Base-by-base conservation (phyloP, 2,113 vertebrate genomes). In the Tenebrosternarchus preto region DNA sequence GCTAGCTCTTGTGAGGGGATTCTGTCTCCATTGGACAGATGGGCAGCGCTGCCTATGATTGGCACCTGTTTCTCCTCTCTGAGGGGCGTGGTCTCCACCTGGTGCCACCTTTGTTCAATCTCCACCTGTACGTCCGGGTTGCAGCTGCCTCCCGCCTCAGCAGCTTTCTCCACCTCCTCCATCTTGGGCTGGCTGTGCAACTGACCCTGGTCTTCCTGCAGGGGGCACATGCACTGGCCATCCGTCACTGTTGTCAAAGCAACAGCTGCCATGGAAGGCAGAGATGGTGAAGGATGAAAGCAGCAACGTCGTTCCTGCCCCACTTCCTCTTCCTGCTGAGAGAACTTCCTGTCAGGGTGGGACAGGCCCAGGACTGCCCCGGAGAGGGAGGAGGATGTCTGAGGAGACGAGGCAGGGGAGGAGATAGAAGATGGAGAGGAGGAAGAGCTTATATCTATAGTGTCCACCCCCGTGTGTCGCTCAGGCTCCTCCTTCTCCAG, bases 31-130 rank as follows among this genome's bases (percentile, higher is more conserved):
- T 0, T 72, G 80, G n/a, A 22, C 24, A 87, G 57, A 60, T 74
- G 76, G 29, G 61, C 66, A 17, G 93, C 91, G 81, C 92, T 83
- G 6, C 92, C 94, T 0, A 90, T 80, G 43, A 99, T 99, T 86
- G 97, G 95, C 82, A 99, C 95, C 88, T 98, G 98, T 85, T 96
- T 99, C 88, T 98, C 97, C 81, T 98, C 97, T 59, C 98, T 93
- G 53, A 99, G 89, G 0, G 96, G 97, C 0, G 95, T 99, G 22
- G 95, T 97, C 91, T 99, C 97, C 84, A 99, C 97, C 81, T 98
- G 95, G 86, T 98, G 96, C 98, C 98, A 99, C 59, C 95, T 94
- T 78, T 98, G 95, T 87, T 99, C 97, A 0, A 99, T 99, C 89
- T 98, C 96, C 80, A 95, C 95, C 0, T 94, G 94, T 56, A 97